phyloP scores from a whole-genome alignment of 1,140 invertebrate species.

The Plutomurus gul region DNA sequence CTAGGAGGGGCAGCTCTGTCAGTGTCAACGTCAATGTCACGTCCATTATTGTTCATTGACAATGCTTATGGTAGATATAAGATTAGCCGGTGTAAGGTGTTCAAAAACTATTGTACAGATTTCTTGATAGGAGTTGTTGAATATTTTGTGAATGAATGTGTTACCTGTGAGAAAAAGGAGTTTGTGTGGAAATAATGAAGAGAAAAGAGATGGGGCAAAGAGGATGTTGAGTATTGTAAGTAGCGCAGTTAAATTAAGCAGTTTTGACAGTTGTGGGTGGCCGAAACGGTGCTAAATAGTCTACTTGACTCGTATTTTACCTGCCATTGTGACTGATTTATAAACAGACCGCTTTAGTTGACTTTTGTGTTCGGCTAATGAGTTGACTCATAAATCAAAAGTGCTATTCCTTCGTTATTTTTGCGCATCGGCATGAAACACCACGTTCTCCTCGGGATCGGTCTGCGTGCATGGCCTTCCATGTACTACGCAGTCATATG shows the following conservation, averaged over 20 bases:
- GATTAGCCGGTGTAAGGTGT: too few relatives aligned
- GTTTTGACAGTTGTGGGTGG: slow-evolving; percentile 28
- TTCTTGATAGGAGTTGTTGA: too few relatives aligned
- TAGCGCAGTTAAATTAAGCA: neutral
- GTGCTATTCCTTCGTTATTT: neutral
- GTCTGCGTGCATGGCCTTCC: too few relatives aligned
- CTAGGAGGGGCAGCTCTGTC: neutral
- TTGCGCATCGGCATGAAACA: too few relatives aligned
- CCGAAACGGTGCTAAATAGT: slow-evolving; percentile 25
- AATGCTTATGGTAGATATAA: too few relatives aligned
- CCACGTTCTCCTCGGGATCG: too few relatives aligned
- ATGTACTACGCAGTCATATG: too few relatives aligned
- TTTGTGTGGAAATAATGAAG: neutral
- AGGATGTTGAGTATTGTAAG: neutral
- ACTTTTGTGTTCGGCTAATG: slow-evolving; percentile 8
- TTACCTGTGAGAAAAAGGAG: too few relatives aligned
- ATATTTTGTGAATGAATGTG: slow-evolving; percentile 24
- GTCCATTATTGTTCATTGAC: too few relatives aligned
- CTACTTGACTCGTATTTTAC: slow-evolving; percentile 4
- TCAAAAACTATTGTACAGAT: too few relatives aligned
- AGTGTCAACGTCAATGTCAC: neutral
- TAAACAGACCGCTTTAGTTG: neutral
- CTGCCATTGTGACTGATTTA: slow-evolving; percentile 14
- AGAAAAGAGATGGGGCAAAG: neutral
- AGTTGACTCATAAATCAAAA: slow-evolving; percentile 17